phyloP scores from a whole-genome alignment of 2,888 invertebrate genomes.

The Drosophila paramelanica region DNA sequence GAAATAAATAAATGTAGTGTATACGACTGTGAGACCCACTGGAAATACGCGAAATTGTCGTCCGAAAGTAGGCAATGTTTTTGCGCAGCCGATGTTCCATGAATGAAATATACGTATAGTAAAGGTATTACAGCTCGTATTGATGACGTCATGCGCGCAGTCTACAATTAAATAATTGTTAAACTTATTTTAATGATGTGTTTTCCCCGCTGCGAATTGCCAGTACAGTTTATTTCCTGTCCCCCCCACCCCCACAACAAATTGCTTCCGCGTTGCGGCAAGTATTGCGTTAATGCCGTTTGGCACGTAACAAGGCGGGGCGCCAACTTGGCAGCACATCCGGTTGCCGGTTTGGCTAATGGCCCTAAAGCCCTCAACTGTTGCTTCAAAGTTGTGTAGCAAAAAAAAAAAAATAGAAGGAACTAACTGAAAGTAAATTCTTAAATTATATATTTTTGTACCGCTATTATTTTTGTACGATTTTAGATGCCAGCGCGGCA shows the following conservation, averaged over 20 bases:
- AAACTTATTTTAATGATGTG: conserved; percentile 70
- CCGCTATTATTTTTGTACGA: too few relatives aligned
- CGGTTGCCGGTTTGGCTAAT: conserved; percentile 60
- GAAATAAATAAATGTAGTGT: conserved; percentile 4
- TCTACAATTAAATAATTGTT: conserved; percentile 72
- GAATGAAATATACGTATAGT: conserved; percentile 50
- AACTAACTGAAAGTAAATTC: neutral
- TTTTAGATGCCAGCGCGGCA: conserved; percentile 88
- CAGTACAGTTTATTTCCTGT: conserved; percentile 54
- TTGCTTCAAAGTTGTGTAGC: conserved; percentile 40
- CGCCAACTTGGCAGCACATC: conserved; percentile 67
- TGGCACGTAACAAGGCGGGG: conserved; percentile 58
- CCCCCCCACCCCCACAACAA: conserved; percentile 31
- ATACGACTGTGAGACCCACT: conserved; percentile 14
- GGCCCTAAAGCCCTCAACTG: conserved; percentile 48
- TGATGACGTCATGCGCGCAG: conserved; percentile 57
- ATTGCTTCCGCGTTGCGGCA: conserved; percentile 58
- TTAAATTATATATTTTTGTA: conserved; percentile 15
- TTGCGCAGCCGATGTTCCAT: conserved; percentile 47
- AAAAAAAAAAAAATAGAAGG: neutral
- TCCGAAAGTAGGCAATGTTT: conserved; percentile 13
- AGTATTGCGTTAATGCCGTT: conserved; percentile 47
- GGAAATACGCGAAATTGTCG: conserved; percentile 55
- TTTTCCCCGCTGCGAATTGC: conserved; percentile 28
- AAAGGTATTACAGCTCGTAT: neutral